phyloP scores from a whole-genome alignment of 2,888 invertebrate species.

The Flexamia atlantica region DNA sequence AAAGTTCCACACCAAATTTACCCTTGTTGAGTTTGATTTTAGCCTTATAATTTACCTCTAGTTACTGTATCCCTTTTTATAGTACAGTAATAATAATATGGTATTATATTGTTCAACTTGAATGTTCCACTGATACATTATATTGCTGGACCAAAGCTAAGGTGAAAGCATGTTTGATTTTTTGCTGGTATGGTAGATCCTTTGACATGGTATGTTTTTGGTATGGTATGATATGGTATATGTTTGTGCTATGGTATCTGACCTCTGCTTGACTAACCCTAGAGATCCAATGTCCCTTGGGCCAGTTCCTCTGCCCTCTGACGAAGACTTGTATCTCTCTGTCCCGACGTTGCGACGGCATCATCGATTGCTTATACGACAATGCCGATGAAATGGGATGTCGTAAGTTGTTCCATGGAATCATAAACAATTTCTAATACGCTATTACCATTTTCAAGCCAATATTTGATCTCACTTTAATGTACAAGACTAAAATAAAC shows the following conservation, averaged over 20 bases:
- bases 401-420: constrained; percentile 72
- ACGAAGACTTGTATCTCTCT: constrained; percentile 74
- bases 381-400: constrained; percentile 65
- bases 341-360: constrained; percentile 79
- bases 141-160: neutral
- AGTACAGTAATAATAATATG: no score
- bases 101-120: no score
- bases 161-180: neutral
- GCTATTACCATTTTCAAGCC: neutral
- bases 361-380: constrained; percentile 66
- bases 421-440: neutral
- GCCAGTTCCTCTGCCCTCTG: constrained; percentile 73
- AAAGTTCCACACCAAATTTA: no score
- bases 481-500: neutral
- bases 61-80: no score
- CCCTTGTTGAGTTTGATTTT: no score
- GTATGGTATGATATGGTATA: constrained; percentile 1
- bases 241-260: neutral
- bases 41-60: no score
- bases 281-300: constrained; percentile 54
- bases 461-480: neutral
- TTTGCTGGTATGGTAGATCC: neutral
- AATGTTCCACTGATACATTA: neutral
- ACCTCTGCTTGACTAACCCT: constrained; percentile 46
- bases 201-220: constrained; percentile 10